These are phyloP conservation scores for Mystacornis crossleyi DNA, from an alignment of 2,113 vertebrate species.

Conservation along the genomic window DNA sequence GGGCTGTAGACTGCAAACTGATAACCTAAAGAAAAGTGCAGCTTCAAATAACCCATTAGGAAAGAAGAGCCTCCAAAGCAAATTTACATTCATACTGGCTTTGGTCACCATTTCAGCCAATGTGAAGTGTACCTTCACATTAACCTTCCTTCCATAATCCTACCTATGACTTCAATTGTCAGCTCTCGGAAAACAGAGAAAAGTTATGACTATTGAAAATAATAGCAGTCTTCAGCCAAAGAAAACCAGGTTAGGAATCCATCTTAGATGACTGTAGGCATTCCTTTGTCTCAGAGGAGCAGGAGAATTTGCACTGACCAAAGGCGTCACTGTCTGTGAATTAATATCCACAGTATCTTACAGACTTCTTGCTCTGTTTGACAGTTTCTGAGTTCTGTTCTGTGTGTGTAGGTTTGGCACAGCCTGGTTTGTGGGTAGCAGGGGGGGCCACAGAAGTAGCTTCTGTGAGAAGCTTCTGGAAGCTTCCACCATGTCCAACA, in stretches of 20 bases:
- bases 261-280: not conserved
- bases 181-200: not conserved
- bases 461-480: not conserved
- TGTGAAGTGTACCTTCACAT: not conserved
- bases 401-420: not conserved
- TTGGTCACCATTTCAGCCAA: not conserved
- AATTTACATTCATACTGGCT: not conserved
- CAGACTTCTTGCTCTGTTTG: not conserved
- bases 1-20: not conserved
- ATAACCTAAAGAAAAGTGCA: not conserved
- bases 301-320: not conserved
- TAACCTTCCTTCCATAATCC: not conserved
- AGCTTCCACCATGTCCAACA: not conserved
- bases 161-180: not conserved
- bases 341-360: not conserved
- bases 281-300: not conserved
- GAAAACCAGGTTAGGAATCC: not conserved
- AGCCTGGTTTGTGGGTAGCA: not conserved
- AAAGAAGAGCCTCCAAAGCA: not conserved
- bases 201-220: not conserved
- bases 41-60: not conserved
- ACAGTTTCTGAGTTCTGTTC: not conserved
- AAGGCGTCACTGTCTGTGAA: not conserved
- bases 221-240: not conserved
- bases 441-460: not conserved